These are phyloP conservation scores for Ormia ochracea DNA, from an alignment of 2,888 invertebrate genomes.

Conservation along the genomic window DNA sequence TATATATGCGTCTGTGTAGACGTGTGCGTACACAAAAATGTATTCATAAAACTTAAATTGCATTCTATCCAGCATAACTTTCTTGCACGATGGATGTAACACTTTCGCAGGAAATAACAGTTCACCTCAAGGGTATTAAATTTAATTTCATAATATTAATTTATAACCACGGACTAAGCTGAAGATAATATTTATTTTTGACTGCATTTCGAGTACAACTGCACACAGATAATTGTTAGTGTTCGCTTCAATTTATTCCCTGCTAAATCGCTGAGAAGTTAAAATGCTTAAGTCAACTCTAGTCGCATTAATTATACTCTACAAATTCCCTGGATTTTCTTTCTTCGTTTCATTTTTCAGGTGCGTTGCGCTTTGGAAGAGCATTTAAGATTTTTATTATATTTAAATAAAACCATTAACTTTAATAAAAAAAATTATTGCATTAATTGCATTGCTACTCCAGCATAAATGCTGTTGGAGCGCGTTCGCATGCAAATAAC, in stretches of 20 bases:
- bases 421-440: conserved; percentile 6
- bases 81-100: no score
- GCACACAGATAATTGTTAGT: background rate
- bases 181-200: background rate
- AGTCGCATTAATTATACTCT: conserved; percentile 14
- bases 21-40: no score
- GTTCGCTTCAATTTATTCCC: background rate
- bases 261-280: conserved; percentile 11
- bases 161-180: background rate
- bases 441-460: conserved; percentile 12
- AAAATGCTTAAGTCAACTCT: conserved; percentile 16
- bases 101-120: background rate
- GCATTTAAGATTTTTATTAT: background rate
- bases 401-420: background rate
- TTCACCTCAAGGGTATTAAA: background rate
- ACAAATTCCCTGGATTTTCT: background rate
- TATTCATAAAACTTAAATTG: no score
- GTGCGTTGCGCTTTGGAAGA: conserved; percentile 4
- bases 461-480: conserved; percentile 11
- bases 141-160: conserved; percentile 2
- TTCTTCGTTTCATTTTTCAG: background rate
- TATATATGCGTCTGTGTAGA: no score
- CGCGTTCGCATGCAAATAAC: background rate
- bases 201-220: background rate
- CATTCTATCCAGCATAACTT: no score